Conservation (phyloP, 2,113 vertebrate species). For the Heterocephalus glaber region DNA sequence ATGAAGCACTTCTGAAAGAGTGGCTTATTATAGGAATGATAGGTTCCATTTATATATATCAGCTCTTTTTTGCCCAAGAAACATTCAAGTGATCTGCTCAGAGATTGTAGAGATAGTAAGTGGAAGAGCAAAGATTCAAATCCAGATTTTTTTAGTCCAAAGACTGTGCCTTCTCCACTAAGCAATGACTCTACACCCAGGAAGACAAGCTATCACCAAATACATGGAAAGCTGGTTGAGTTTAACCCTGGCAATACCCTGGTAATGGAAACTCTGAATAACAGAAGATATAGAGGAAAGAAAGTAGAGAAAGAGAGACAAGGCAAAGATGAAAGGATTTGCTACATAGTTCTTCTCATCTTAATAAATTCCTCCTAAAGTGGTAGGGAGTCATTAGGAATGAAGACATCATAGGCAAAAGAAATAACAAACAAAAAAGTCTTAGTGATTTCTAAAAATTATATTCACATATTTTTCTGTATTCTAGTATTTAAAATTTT, state of each 20-base stretch:
- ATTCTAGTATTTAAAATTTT: not conserved
- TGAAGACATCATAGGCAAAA: not conserved
- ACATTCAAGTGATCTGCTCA: not conserved
- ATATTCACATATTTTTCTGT: not conserved
- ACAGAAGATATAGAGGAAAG: not conserved
- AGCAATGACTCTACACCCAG: not conserved
- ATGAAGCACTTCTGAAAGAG: not conserved
- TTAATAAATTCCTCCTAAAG: not conserved
- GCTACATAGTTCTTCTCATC: not conserved
- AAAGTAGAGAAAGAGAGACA: not conserved
- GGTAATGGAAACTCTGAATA: not conserved
- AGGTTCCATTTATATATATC: not conserved
- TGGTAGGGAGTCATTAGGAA: not conserved
- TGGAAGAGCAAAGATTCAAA: not conserved
- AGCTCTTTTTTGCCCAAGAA: not conserved
- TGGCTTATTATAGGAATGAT: not conserved
- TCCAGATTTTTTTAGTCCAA: not conserved
- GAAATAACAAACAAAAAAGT: conserved; percentile 3
- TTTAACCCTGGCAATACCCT: not conserved
- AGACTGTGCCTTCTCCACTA: not conserved
- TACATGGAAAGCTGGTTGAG: not conserved
- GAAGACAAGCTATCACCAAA: not conserved
- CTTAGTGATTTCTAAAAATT: conserved; percentile 42
- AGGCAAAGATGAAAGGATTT: not conserved
- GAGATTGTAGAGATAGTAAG: not conserved